Conservation (phyloP, 2,888 invertebrate species). For the Drosophila pseudotakahashii region DNA sequence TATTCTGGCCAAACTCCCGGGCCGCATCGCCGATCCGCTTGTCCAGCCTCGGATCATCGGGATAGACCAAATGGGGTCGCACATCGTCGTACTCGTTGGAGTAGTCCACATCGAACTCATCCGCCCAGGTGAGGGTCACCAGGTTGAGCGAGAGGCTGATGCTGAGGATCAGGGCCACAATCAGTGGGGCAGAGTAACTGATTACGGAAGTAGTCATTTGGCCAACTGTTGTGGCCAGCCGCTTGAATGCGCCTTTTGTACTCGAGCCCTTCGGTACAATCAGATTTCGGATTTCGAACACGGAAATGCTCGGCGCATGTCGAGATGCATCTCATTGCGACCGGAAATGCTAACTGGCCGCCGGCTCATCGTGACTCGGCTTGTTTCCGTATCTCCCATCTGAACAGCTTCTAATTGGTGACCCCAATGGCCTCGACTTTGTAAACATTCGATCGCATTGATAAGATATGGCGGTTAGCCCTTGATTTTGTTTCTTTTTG, state of each 20-base stretch:
- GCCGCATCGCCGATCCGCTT: slow-evolving; percentile 50
- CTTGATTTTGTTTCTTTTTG: neutral
- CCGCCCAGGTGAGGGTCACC: slow-evolving; percentile 7
- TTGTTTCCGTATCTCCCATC: slow-evolving; percentile 3
- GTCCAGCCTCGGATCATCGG: slow-evolving; percentile 49
- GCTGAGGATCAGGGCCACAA: slow-evolving; percentile 5
- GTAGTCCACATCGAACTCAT: slow-evolving; percentile 51
- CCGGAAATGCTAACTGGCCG: slow-evolving; percentile 15
- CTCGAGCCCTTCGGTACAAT: neutral
- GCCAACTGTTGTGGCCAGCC: slow-evolving; percentile 44
- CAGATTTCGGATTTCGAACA: neutral
- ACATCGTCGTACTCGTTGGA: slow-evolving; percentile 73
- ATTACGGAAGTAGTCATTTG: slow-evolving; percentile 20
- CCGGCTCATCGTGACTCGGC: slow-evolving; percentile 21
- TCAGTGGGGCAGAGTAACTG: neutral
- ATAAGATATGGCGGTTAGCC: neutral
- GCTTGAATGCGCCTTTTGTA: slow-evolving; percentile 55
- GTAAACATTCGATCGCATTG: neutral
- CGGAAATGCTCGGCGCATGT: slow-evolving; percentile 26
- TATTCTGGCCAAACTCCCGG: slow-evolving; percentile 57
- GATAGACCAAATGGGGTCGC: slow-evolving; percentile 55
- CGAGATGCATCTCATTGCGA: slow-evolving; percentile 20
- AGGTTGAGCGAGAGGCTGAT: neutral
- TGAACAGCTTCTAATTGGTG: neutral
- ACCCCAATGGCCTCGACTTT: neutral